Evolutionary conservation across 2,797 vertebrate genomes (phyloP).

Genomic region (Tiaroga cobitis): DNA sequence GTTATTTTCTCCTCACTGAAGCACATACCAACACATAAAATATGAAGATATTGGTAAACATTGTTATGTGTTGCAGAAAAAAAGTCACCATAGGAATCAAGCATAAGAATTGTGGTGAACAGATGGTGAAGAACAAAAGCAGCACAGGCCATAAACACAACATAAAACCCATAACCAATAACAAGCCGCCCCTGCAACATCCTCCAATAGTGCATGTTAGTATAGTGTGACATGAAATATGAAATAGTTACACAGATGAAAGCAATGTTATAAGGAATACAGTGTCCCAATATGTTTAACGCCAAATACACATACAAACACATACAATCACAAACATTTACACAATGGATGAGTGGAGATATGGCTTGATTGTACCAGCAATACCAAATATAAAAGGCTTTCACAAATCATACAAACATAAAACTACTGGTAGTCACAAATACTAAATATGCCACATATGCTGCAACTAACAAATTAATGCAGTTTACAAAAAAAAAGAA

Average conservation of each 20-base stretch:
- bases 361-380: not conserved
- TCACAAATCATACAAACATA: not conserved
- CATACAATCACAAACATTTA: not conserved
- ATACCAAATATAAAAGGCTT: slow-evolving; percentile 28
- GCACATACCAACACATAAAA: slow-evolving; percentile 15
- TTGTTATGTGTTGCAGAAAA: not conserved
- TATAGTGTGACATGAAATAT: slow-evolving; percentile 19
- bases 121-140: slow-evolving; percentile 8
- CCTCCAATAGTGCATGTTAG: not conserved
- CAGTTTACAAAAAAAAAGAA: slow-evolving; percentile 48
- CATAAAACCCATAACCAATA: not conserved
- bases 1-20: slow-evolving; percentile 25
- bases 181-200: not conserved
- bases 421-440: not conserved
- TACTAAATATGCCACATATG: not conserved
- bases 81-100: slow-evolving; percentile 5
- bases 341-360: slow-evolving; percentile 3
- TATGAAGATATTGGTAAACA: slow-evolving; percentile 12
- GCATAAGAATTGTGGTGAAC: not conserved
- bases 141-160: slow-evolving; percentile 11
- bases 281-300: not conserved
- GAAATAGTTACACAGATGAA: slow-evolving; percentile 28
- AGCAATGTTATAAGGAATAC: slow-evolving; percentile 5
- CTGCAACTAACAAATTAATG: not conserved
- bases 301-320: not conserved